Conservation (phyloP, 2,888 invertebrate species). For the Drosophila stalkeri region DNA sequence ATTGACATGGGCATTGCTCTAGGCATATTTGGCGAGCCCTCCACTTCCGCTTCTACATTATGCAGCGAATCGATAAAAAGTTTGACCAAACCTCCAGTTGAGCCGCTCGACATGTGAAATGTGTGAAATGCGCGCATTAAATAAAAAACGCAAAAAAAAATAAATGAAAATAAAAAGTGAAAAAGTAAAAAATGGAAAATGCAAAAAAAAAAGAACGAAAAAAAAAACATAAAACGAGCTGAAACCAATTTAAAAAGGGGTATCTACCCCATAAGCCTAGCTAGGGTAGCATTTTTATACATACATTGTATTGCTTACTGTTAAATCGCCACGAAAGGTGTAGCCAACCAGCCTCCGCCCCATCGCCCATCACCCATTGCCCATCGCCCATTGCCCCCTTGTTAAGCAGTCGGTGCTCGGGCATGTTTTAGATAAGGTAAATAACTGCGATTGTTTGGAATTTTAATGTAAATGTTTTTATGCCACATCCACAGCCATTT, state of each 20-base stretch:
- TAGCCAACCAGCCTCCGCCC: constrained; percentile 4
- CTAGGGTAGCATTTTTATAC: constrained; percentile 30
- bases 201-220: constrained; percentile 5
- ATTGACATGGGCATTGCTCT: constrained; percentile 69
- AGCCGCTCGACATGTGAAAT: constrained; percentile 75
- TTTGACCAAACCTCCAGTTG: constrained; percentile 59
- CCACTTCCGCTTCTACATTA: constrained; percentile 53
- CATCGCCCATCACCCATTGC: not conserved
- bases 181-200: constrained; percentile 9
- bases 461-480: constrained; percentile 74
- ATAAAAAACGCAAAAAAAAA: constrained; percentile 64
- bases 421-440: constrained; percentile 79
- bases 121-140: constrained; percentile 82
- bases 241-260: constrained; percentile 35
- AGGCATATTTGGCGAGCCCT: constrained; percentile 63
- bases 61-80: constrained; percentile 79
- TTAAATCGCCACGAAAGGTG: constrained; percentile 40
- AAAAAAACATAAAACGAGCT: constrained; percentile 2
- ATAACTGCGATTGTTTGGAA: constrained; percentile 75
- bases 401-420: constrained; percentile 13
- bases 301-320: constrained; percentile 46
- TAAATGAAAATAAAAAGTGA: constrained; percentile 4
- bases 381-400: not conserved
- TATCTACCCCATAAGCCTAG: constrained; percentile 6
- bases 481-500: constrained; percentile 27